phyloP scores from a whole-genome alignment of 2,888 invertebrate species.

The Dryobotodes eremita region DNA sequence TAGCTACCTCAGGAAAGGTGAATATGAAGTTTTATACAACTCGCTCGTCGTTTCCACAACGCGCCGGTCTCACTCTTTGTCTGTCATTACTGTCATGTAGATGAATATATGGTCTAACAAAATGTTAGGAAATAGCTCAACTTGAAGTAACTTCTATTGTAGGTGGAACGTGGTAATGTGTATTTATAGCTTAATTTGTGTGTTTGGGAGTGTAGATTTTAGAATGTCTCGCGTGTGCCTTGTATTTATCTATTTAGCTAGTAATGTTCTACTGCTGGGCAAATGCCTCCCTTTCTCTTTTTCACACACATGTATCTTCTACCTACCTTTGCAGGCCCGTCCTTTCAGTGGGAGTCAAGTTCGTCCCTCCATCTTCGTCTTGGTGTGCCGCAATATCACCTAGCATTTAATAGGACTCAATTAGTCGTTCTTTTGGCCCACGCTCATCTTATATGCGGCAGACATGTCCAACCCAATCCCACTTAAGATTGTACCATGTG shows the following conservation, averaged over 20 bases:
- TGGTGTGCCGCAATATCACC: background rate
- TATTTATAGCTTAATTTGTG: slow-evolving; percentile 27
- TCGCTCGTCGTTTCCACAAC: slow-evolving; percentile 46
- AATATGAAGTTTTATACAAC: slow-evolving; percentile 48
- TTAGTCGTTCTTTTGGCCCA: background rate
- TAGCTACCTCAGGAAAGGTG: slow-evolving; percentile 41
- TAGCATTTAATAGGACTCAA: background rate
- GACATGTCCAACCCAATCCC: background rate
- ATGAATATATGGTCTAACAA: slow-evolving; percentile 42
- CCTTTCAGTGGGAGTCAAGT: background rate
- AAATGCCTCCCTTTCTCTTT: background rate
- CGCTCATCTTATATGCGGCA: too few relatives aligned
- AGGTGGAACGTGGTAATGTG: slow-evolving; percentile 22
- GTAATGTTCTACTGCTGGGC: background rate
- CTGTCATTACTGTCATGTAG: slow-evolving; percentile 34
- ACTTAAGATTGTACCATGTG: background rate
- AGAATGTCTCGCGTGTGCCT: background rate
- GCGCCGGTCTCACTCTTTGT: slow-evolving; percentile 34
- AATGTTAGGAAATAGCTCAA: slow-evolving; percentile 16
- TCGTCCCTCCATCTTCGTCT: background rate
- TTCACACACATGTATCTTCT: background rate
- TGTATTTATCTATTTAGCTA: background rate
- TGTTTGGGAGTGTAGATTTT: slow-evolving; percentile 4
- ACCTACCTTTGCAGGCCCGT: too few relatives aligned
- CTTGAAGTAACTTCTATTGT: slow-evolving; percentile 20